These are phyloP conservation scores for Hemaris fuciformis DNA, from an alignment of 2,888 invertebrate genomes.

Conservation along the genomic window DNA sequence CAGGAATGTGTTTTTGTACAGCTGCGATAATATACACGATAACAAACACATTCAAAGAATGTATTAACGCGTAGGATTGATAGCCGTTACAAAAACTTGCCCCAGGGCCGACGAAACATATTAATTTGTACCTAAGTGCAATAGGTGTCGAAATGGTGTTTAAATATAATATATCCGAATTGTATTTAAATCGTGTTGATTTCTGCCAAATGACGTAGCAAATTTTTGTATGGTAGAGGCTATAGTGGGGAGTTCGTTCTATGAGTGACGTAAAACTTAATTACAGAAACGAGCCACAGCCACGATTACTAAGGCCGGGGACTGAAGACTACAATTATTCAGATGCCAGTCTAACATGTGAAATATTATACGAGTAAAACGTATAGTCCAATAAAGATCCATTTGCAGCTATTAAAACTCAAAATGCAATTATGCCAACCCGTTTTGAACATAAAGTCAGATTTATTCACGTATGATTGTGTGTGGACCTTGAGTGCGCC, in stretches of 20 bases:
- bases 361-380: conserved; percentile 61
- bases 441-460: conserved; percentile 71
- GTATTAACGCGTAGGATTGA: neutral
- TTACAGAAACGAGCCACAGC: conserved; percentile 73
- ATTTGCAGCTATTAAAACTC: conserved; percentile 56
- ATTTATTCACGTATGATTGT: conserved; percentile 78
- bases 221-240: conserved; percentile 68
- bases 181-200: conserved; percentile 30
- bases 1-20: neutral
- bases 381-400: conserved; percentile 56
- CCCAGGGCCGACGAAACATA: neutral
- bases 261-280: conserved; percentile 78
- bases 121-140: conserved; percentile 5
- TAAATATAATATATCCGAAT: conserved; percentile 12
- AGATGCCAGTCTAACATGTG: conserved; percentile 61
- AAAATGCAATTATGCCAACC: conserved; percentile 63
- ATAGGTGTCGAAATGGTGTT: neutral
- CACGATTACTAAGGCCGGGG: conserved; percentile 67
- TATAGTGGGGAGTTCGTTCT: conserved; percentile 71
- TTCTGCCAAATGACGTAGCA: conserved; percentile 64
- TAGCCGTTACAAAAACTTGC: conserved; percentile 7
- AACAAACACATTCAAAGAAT: conserved; percentile 3
- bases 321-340: conserved; percentile 74
- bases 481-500: conserved; percentile 77
- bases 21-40: neutral